Evolutionary conservation across 2,113 vertebrate genomes (phyloP).

Genomic region (Nothoprocta perdicaria): DNA sequence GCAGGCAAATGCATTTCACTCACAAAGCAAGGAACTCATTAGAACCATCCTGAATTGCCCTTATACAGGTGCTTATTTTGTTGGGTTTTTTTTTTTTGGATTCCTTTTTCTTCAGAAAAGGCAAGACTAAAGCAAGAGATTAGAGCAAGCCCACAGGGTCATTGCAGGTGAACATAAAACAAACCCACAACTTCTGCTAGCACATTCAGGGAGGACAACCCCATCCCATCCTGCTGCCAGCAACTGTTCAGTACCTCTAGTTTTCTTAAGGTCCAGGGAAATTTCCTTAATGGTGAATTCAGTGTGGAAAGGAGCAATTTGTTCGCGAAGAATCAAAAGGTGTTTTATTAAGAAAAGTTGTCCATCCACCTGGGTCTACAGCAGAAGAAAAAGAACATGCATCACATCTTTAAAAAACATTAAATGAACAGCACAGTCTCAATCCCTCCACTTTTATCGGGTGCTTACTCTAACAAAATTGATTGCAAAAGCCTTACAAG

Average conservation of each 20-base stretch:
- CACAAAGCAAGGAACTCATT: neutral
- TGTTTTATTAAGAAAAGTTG: constrained; percentile 99
- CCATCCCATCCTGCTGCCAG: constrained; percentile 70
- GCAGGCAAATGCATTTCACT: neutral
- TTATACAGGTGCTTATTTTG: neutral
- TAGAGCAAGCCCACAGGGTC: constrained; percentile 51
- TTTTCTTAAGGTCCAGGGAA: constrained; percentile 99
- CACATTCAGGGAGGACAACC: constrained; percentile 54
- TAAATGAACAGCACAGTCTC: neutral
- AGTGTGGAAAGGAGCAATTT: constrained; percentile 99
- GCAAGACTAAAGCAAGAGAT: constrained; percentile 43
- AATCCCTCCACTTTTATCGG: neutral
- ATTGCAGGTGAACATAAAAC: constrained; percentile 86
- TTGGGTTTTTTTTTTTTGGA: neutral
- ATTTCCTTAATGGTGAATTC: constrained; percentile 99
- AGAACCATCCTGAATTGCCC: neutral
- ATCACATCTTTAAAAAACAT: neutral
- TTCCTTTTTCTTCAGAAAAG: neutral
- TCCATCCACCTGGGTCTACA: constrained; percentile 92
- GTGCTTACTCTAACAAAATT: neutral
- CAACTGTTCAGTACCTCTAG: constrained; percentile 88
- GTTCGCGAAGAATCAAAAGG: constrained; percentile 97
- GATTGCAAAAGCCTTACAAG: neutral
- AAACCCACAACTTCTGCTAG: constrained; percentile 73
- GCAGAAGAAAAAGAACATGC: constrained; percentile 70